Percentiles rank a stretch among this genome's conserved stretches.
Conservation (phyloP, 2,888 invertebrate genomes). For the Acleris cristana region DNA sequence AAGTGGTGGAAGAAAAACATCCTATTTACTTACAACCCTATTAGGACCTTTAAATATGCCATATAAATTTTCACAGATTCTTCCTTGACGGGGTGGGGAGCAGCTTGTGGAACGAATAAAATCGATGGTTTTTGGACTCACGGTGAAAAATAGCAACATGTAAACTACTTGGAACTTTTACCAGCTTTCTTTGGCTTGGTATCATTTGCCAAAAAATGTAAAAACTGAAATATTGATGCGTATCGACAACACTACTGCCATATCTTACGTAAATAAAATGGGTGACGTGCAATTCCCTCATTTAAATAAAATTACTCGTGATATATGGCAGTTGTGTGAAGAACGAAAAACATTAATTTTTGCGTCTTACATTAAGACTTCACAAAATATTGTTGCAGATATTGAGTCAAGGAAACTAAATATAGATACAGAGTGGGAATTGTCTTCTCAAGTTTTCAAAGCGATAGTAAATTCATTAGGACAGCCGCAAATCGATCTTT, state of each 20-base stretch:
- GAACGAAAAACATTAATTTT: too few species aligned
- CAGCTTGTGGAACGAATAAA: neutral
- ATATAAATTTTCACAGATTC: constrained; percentile 4
- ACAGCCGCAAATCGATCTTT: constrained; percentile 8
- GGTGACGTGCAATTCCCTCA: too few species aligned
- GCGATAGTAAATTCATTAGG: constrained; percentile 8
- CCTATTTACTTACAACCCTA: neutral
- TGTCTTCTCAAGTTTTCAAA: neutral
- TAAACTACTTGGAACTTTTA: constrained; percentile 2
- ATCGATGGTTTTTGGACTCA: constrained; percentile 13
- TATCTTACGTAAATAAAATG: constrained; percentile 11
- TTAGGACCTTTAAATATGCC: neutral
- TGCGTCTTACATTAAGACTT: too few species aligned
- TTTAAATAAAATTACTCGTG: too few species aligned
- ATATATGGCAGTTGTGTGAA: too few species aligned
- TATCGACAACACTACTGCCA: constrained; percentile 28
- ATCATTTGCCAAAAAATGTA: constrained; percentile 8
- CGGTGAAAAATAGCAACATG: neutral
- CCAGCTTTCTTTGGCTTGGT: neutral
- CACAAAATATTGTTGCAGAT: too few species aligned
- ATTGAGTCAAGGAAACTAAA: neutral
- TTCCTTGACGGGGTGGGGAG: neutral
- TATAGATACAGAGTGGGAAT: neutral
- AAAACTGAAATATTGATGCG: constrained; percentile 9
- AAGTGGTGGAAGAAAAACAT: constrained; percentile 18